Base-by-base conservation (phyloP, 2,888 invertebrate species). In the Luperina nickerlii region DNA sequence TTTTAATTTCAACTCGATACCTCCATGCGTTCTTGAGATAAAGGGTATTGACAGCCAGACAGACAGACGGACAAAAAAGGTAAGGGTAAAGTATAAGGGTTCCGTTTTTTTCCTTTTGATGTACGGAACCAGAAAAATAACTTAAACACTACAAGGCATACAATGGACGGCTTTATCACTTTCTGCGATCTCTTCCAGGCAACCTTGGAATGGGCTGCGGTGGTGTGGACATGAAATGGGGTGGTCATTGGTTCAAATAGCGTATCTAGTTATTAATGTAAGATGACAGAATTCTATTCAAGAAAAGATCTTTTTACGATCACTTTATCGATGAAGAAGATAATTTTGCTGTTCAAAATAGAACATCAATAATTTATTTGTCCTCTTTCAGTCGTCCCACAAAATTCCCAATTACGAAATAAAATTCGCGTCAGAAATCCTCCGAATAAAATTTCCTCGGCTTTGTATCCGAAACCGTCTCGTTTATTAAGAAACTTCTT, bases 401-500 rank as follows among this genome's bases (percentile, higher is more conserved):
- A 76, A 69, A 76, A 81, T 13, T 13, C n/a, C 60, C 67, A 77
- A 85, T 85, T 85, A 81, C 45, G 20, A 71, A 85, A 70, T 57
- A 81, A 76, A 76, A 66, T 65, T 68, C 24, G 15, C 63, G n/a
- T 73, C 42, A 66, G 65, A 82, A 72, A 82, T 48, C 65, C 69
- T 75, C 76, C 83, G 54, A 79, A 88, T 78, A 82, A 70, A 88
- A 81, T 88, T 83, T 84, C 69, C 32, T n/a, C 60, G 32, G 71
- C 84, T 84, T 87, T 90, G 84, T 88, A 87, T 84, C 84, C 80
- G 71, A 82, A 82, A 70, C 78, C 79, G 81, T 84, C 84, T 75
- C 79, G 84, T 83, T 89, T 89, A 89, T 83, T 88, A 90, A 82
- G 87, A 84, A 85, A 86, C 89, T 89, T 90, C 89, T 90, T 89